A percentile compares a stretch with the other conserved stretches of the same genome.
Evolutionary conservation across 2,888 invertebrate species (phyloP).

Genomic region (Agrotis clavis): DNA sequence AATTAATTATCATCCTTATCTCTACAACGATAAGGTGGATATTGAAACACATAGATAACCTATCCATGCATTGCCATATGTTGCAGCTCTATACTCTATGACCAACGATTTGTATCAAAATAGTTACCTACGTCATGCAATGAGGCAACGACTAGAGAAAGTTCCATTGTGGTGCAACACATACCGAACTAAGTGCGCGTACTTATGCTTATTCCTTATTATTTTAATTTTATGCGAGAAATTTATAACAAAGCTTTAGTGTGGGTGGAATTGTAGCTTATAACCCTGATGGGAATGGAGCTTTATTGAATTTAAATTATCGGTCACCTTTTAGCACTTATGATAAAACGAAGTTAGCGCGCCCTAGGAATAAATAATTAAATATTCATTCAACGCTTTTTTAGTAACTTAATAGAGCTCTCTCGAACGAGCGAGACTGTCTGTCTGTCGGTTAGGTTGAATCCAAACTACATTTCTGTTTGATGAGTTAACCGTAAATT

Average conservation of each 20-base stretch:
- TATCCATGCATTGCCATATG: conserved; percentile 7
- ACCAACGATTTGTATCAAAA: conserved; percentile 54
- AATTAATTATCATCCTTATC: conserved; percentile 12
- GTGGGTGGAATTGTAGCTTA: conserved; percentile 1
- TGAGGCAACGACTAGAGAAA: conserved; percentile 74
- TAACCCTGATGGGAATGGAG: background rate
- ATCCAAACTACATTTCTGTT: too few relatives aligned
- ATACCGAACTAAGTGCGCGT: conserved; percentile 17
- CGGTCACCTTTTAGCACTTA: too few relatives aligned
- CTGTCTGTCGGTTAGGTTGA: too few relatives aligned
- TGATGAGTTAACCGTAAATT: too few relatives aligned
- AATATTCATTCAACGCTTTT: too few relatives aligned
- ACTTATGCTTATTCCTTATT: conserved; percentile 55
- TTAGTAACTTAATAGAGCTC: too few relatives aligned
- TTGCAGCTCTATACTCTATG: conserved; percentile 31
- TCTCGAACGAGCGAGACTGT: too few relatives aligned
- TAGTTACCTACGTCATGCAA: conserved; percentile 69
- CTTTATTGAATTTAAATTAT: too few relatives aligned
- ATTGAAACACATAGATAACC: background rate
- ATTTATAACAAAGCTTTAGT: conserved; percentile 17
- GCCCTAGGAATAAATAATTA: too few relatives aligned
- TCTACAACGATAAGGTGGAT: background rate
- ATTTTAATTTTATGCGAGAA: conserved; percentile 62
- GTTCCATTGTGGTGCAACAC: conserved; percentile 67
- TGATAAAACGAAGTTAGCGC: too few relatives aligned